Conservation (phyloP, 2,113 vertebrate species). For the Proterorhinus semilunaris region DNA sequence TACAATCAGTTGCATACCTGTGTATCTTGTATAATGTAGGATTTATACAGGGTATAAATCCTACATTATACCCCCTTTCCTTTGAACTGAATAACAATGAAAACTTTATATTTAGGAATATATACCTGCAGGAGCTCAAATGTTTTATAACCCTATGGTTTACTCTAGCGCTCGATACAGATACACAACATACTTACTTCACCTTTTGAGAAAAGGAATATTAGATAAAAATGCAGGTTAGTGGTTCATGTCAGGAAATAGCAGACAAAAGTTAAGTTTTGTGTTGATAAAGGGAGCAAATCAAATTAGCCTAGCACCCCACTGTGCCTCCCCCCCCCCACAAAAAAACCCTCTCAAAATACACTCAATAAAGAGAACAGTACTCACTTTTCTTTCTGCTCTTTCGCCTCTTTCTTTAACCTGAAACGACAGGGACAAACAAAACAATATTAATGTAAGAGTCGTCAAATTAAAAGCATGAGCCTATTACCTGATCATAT, state of each 20-base stretch:
- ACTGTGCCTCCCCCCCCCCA: slow-evolving; percentile 26
- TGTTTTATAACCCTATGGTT: no score
- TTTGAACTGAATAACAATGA: no score
- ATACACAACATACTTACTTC: background rate
- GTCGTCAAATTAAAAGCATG: slow-evolving; percentile 47
- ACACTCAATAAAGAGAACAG: slow-evolving; percentile 31
- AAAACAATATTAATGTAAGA: slow-evolving; percentile 44
- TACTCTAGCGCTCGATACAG: no score
- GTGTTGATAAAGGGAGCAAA: slow-evolving; percentile 42
- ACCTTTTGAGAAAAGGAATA: background rate
- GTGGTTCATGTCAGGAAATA: slow-evolving; percentile 10
- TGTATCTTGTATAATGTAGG: no score
- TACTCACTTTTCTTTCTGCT: slow-evolving; percentile 95
- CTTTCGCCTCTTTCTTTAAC: slow-evolving; percentile 90
- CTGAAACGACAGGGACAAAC: slow-evolving; percentile 77
- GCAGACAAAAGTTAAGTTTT: slow-evolving; percentile 24
- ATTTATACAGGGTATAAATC: no score
- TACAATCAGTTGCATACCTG: no score
- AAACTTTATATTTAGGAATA: no score
- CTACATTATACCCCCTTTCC: no score
- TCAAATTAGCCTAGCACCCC: slow-evolving; percentile 40
- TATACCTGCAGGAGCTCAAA: no score
- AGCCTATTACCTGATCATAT: slow-evolving; percentile 18
- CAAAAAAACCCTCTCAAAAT: slow-evolving; percentile 39
- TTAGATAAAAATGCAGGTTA: background rate